Evolutionary conservation across 1,140 invertebrate species (phyloP).

Genomic region (Chionoecetes opilio): DNA sequence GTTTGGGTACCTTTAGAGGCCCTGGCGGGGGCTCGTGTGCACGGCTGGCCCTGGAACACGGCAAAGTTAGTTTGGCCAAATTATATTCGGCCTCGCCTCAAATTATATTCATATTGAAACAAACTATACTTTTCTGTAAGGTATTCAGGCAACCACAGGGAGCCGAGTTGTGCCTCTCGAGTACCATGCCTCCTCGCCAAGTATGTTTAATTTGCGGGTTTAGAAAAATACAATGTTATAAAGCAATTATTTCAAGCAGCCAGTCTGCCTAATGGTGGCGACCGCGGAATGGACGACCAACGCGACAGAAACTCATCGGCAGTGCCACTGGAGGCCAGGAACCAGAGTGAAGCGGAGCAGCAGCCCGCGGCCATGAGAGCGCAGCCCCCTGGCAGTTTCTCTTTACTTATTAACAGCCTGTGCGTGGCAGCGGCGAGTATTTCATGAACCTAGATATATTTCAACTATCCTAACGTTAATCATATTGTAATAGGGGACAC

Average conservation of each 20-base stretch:
- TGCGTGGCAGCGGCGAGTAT: background rate
- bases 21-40: background rate
- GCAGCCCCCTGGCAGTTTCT: background rate
- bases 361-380: too few relatives aligned
- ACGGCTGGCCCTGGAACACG: background rate
- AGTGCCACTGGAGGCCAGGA: background rate
- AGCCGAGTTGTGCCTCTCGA: background rate
- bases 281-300: background rate
- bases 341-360: too few relatives aligned
- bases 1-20: too few relatives aligned
- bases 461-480: too few relatives aligned
- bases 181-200: background rate
- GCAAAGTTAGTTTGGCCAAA: background rate
- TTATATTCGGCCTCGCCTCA: slow-evolving; percentile 6
- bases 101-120: slow-evolving; percentile 31
- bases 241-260: background rate
- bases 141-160: background rate
- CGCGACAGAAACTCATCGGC: background rate
- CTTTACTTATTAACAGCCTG: background rate
- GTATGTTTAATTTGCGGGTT: background rate
- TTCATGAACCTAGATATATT: too few relatives aligned
- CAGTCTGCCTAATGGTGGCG: background rate
- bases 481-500: too few relatives aligned
- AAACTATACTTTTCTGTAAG: background rate
- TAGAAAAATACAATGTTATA: background rate